A percentile compares a stretch with the other conserved stretches of the same genome.
Conservation (phyloP, 2,888 invertebrate genomes). For the Petrolisthes cinctipes region DNA sequence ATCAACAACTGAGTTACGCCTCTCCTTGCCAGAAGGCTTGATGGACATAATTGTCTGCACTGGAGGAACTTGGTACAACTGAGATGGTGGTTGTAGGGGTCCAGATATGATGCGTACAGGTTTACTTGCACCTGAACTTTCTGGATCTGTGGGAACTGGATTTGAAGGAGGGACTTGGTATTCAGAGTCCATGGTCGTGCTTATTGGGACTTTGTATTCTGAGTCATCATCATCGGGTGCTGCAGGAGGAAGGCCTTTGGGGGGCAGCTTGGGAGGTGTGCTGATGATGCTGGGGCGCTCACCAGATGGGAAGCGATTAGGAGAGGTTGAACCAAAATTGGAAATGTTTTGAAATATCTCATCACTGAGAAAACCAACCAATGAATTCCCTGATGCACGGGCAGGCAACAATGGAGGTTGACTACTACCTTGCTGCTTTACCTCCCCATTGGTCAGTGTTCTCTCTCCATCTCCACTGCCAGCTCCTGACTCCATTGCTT, state of each 20-base stretch:
- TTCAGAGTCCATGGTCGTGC: constrained; percentile 24
- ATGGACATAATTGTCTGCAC: constrained; percentile 32
- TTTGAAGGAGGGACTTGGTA: constrained; percentile 51
- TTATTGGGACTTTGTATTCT: constrained; percentile 49
- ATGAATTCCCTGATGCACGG: constrained; percentile 33
- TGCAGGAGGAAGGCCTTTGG: constrained; percentile 41
- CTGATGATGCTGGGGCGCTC: not conserved
- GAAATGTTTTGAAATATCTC: constrained; percentile 44
- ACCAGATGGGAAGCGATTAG: not conserved
- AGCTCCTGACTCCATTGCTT: not conserved
- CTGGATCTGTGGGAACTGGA: constrained; percentile 36
- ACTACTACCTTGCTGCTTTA: not conserved
- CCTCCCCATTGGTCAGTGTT: not conserved
- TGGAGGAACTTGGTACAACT: constrained; percentile 42
- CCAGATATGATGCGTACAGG: constrained; percentile 12
- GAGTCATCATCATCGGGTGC: constrained; percentile 41
- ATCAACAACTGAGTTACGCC: constrained; percentile 20
- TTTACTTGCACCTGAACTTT: not conserved
- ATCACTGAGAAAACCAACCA: constrained; percentile 42
- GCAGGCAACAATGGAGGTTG: not conserved
- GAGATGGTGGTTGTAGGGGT: constrained; percentile 11
- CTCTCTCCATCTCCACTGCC: not conserved
- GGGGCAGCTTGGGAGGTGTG: constrained; percentile 45
- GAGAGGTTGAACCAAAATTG: constrained; percentile 7
- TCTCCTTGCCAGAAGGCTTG: constrained; percentile 30